These are phyloP conservation scores for Jacana jacana DNA, from an alignment of 2,113 vertebrate species.

Conservation along the genomic window DNA sequence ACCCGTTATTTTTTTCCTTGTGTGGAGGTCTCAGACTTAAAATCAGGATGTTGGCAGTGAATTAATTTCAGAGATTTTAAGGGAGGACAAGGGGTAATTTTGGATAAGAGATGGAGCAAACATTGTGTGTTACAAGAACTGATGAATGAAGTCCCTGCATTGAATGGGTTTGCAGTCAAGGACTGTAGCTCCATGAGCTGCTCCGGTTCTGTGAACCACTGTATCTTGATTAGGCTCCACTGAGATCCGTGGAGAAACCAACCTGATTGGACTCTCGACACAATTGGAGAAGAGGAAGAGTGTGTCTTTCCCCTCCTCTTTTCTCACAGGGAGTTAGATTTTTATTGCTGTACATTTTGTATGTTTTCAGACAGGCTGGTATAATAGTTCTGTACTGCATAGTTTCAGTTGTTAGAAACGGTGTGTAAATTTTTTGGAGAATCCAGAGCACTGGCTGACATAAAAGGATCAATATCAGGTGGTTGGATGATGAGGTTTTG, in stretches of 20 bases:
- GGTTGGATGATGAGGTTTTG: constrained; percentile 1
- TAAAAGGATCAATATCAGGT: background rate
- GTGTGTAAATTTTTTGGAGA: background rate
- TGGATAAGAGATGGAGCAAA: background rate
- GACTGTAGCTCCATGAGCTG: background rate
- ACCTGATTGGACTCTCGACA: background rate
- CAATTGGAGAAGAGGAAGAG: background rate
- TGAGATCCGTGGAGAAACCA: background rate
- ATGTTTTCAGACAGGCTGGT: background rate
- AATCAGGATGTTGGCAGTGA: background rate
- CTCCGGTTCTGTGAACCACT: background rate
- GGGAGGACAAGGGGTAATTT: background rate
- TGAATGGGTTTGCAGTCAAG: background rate
- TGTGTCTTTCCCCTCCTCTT: background rate
- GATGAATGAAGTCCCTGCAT: background rate
- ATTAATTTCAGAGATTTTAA: background rate
- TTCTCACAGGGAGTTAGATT: background rate
- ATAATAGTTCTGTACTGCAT: background rate
- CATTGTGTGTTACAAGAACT: background rate
- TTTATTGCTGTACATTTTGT: background rate
- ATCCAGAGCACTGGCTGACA: background rate
- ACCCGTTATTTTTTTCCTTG: background rate
- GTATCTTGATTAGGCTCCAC: background rate
- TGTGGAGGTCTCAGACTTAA: background rate
- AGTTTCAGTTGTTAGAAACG: background rate